Evolutionary conservation across 1,140 invertebrate genomes (phyloP).

Genomic region (Anastrepha ludens): DNA sequence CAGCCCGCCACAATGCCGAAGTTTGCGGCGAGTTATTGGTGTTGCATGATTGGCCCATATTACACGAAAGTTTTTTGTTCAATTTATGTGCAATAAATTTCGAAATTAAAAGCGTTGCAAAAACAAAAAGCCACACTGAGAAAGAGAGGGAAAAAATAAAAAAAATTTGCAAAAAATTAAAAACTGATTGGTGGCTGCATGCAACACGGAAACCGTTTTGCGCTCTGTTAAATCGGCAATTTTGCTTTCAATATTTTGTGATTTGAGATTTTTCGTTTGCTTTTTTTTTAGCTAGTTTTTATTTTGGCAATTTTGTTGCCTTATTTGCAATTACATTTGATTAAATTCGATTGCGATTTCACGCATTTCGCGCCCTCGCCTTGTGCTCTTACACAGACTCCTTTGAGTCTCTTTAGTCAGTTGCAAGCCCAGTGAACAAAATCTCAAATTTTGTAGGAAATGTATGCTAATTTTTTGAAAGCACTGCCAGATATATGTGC

Average conservation of each 20-base stretch:
- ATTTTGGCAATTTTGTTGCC: neutral
- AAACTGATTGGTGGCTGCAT: slow-evolving; percentile 23
- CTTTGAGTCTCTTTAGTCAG: no score
- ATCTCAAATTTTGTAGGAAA: no score
- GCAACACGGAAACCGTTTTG: slow-evolving; percentile 51
- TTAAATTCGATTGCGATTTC: no score
- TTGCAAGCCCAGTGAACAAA: no score
- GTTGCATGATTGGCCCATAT: slow-evolving; percentile 45
- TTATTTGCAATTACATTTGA: no score
- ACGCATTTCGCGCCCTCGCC: no score
- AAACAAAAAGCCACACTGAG: neutral
- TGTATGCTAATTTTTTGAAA: neutral
- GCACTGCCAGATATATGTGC: neutral
- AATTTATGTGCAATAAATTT: slow-evolving; percentile 49
- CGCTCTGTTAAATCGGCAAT: slow-evolving; percentile 31
- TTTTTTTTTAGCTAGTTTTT: neutral
- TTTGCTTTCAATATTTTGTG: slow-evolving; percentile 31
- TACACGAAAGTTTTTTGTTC: slow-evolving; percentile 24
- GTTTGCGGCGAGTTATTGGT: slow-evolving; percentile 15
- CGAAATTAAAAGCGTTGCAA: slow-evolving; percentile 49
- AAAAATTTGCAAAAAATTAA: slow-evolving; percentile 18
- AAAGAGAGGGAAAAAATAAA: neutral
- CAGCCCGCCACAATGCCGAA: neutral
- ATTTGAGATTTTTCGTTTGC: slow-evolving; percentile 24
- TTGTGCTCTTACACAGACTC: no score